Evolutionary conservation across 2,888 invertebrate genomes (phyloP), one percentile per base, ranked within the genome.

Genomic region (Hipparchia semele): DNA sequence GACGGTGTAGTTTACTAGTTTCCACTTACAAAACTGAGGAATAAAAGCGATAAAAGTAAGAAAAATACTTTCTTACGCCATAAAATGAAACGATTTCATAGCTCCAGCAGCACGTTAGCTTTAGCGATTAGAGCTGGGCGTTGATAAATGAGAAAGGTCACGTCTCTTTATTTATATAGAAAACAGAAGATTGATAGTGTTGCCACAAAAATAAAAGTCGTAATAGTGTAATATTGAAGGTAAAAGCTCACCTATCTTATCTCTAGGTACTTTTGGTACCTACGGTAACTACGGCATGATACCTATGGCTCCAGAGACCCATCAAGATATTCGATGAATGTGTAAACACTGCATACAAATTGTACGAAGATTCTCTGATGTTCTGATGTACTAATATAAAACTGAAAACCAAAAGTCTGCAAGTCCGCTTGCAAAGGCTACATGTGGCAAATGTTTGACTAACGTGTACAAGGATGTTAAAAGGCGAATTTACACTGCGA

Each of bases 101-200:
- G 3, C 39, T 39, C 39, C 1, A 39, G 62, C 45, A 49, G 62
- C 45, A 46, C n/a, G 39, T 39, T 46, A 62, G 45, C 62, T 62
- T 62, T 62, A 62, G 46, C 62, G 46, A n/a, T 62, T 49, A 39
- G 62, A 13, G 62, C 62, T 62, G 10, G 62, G 62, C 62, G 62
- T 39, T 62, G 62, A 62, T 62, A n/a, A 46, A 62, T 62, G 62
- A 62, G 49, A n/a, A 13, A 46, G 46, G 2, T 46, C 62, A 46
- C 46, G 62, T 49, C 62, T 62, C 45, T 62, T 62, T 62, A 62
- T 62, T 62, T 62, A 62, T 62, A 62, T 62, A 62, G 62, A 62
- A 62, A 0, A 13, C 62, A 8, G 62, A 62, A 62, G 62, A 62
- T 62, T 62, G 62, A 62, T 62, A 61, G 33, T 61, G 61, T 61